Evolutionary conservation across 1,140 invertebrate genomes (phyloP).

Genomic region (Cotesia vestalis): DNA sequence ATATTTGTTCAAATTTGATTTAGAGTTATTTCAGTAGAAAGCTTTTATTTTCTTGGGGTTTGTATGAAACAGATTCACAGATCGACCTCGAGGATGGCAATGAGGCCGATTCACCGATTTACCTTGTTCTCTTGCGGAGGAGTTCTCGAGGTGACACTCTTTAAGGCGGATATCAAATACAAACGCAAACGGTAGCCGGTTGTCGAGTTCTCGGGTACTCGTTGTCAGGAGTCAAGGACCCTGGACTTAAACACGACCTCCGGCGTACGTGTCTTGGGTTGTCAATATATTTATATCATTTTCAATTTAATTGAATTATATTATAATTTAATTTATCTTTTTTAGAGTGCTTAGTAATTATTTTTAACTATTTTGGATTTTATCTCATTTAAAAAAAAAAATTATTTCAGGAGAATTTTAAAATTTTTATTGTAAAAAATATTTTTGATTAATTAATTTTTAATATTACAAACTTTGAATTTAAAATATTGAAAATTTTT

Average conservation of each 20-base stretch:
- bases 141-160: background rate
- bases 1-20: too few species aligned
- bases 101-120: background rate
- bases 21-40: background rate
- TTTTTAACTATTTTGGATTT: too few species aligned
- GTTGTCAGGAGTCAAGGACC: conserved; percentile 18
- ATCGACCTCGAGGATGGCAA: conserved; percentile 9
- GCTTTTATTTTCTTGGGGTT: background rate
- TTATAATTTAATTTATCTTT: background rate
- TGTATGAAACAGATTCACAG: background rate
- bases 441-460: too few species aligned
- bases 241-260: conserved; percentile 4
- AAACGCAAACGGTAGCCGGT: conserved; percentile 10
- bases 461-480: too few species aligned
- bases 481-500: too few species aligned
- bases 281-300: background rate
- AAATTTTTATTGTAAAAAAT: too few species aligned
- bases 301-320: conserved; percentile 10
- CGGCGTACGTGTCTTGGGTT: background rate
- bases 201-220: too few species aligned
- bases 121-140: conserved; percentile 2
- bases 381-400: too few species aligned
- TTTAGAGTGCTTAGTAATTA: too few species aligned
- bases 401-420: too few species aligned
- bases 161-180: conserved; percentile 1